Conservation (phyloP, 2,113 vertebrate species). For the Scytalopus superciliaris region DNA sequence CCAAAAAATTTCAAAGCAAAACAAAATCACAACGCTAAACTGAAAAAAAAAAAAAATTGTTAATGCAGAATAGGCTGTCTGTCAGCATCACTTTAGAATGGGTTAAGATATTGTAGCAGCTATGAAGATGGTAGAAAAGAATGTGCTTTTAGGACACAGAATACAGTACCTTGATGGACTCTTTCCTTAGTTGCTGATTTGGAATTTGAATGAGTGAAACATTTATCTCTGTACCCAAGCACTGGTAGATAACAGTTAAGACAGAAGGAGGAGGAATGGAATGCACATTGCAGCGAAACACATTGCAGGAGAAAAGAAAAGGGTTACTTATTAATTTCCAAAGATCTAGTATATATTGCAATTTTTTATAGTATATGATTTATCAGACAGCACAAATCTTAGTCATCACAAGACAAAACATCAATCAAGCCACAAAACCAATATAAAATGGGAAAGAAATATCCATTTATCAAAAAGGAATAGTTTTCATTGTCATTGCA, state of each 20-base stretch:
- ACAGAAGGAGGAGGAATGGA: slow-evolving; percentile 79
- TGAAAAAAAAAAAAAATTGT: neutral
- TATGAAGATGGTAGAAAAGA: slow-evolving; percentile 55
- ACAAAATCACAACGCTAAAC: neutral
- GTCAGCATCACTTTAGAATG: neutral
- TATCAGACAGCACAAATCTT: slow-evolving; percentile 46
- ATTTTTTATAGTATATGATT: slow-evolving; percentile 58
- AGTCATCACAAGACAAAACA: slow-evolving; percentile 62
- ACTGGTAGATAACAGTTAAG: slow-evolving; percentile 85
- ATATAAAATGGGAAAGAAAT: slow-evolving; percentile 52
- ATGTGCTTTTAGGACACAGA: slow-evolving; percentile 57
- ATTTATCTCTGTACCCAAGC: slow-evolving; percentile 95
- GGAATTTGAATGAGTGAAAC: slow-evolving; percentile 92
- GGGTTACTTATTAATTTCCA: slow-evolving; percentile 71
- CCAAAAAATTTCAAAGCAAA: neutral
- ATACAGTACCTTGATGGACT: slow-evolving; percentile 90
- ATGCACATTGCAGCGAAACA: slow-evolving; percentile 72
- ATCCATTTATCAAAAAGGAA: slow-evolving; percentile 43
- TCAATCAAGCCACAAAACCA: slow-evolving; percentile 41
- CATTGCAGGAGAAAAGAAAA: slow-evolving; percentile 70
- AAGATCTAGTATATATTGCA: slow-evolving; percentile 53
- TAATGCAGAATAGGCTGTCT: neutral
- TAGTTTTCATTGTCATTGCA: slow-evolving; percentile 35
- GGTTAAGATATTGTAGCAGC: slow-evolving; percentile 6
- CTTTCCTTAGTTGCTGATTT: slow-evolving; percentile 88